Base-by-base conservation (phyloP, 2,113 vertebrate species). In the Leucosticte australis region DNA sequence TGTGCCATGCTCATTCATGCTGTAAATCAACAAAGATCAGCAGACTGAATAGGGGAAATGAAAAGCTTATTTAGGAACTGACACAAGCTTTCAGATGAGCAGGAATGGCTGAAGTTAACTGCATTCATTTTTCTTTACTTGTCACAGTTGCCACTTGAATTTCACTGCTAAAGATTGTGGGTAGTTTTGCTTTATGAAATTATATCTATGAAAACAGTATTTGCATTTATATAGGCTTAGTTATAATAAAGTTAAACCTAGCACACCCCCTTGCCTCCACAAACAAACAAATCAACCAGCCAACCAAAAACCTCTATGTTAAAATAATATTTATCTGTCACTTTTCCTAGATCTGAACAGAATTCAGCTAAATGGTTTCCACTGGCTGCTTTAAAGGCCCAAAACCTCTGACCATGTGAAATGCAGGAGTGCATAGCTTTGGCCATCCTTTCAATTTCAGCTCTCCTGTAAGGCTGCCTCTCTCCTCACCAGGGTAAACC, bases 11-110 rank as follows among this genome's bases (percentile, higher is more conserved):
- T 98, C 96, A 97, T 97, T 98, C 97, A 98, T 97, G 97, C 97
- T 97, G 97, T 98, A 98, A 98, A 98, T 98, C 98, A 98, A 97
- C 98, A 97, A 97, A 98, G 98, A 98, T 98, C 98, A 98, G 97
- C 96, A 97, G 97, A 96, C 96, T 98, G 97, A 98, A 98, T 96
- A 97, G 98, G 63, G 96, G 97, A 98, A 98, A 98, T 98, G 98
- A 98, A 98, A 98, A 98, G 98, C 98, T 98, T 98, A 97, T 98
- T 98, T 98, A 98, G 97, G 96, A 98, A 97, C 92, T 97, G 98
- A 97, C 98, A 98, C 93, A 97, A 97, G 98, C 97, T 97, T 98
- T 98, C 97, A 97, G 97, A 98, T 97, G 97, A 98, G 96, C 97
- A 87, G 94, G 96, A 97, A 98, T 96, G 97, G 97, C 95, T 97